Evolutionary conservation across 23 tunicate species (phyloP).

Genomic region (Halocynthia aurantium): DNA sequence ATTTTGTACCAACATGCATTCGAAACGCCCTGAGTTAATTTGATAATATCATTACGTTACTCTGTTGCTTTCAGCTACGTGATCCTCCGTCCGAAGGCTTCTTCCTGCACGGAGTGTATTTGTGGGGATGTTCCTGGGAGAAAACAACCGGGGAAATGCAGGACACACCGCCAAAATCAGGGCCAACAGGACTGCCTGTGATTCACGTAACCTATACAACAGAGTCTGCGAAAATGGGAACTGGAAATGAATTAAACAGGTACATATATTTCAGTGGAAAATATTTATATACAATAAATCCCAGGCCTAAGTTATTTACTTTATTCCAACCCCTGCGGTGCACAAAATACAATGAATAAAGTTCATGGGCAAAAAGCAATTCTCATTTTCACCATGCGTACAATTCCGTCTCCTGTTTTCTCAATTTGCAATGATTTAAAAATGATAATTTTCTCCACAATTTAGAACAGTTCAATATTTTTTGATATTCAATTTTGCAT

Average conservation of each 20-base stretch:
- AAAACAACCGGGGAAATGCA: constrained; percentile 79
- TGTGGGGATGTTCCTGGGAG: constrained; percentile 92
- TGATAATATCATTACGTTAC: background rate
- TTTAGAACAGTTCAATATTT: no score
- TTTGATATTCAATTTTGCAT: no score
- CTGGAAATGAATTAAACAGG: constrained; percentile 17
- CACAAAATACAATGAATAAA: no score
- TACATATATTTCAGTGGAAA: background rate
- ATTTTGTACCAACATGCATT: background rate
- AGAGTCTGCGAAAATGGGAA: constrained; percentile 28
- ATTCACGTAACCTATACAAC: constrained; percentile 79
- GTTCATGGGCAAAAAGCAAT: no score
- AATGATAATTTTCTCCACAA: no score
- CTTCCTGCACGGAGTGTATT: constrained; percentile 76
- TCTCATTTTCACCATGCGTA: no score
- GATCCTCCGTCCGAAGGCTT: constrained; percentile 94
- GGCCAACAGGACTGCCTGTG: constrained; percentile 57
- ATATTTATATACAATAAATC: no score
- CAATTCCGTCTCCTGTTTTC: no score
- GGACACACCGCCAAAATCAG: constrained; percentile 79
- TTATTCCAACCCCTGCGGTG: no score
- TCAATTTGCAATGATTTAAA: no score
- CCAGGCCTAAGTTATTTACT: no score
- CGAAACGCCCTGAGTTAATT: background rate
- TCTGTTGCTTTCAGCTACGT: constrained; percentile 39